A percentile compares a stretch with the other conserved stretches of the same genome.
These are phyloP conservation scores for Brachypalpus laphriformis DNA, from an alignment of 2,888 invertebrate genomes.

Conservation along the genomic window DNA sequence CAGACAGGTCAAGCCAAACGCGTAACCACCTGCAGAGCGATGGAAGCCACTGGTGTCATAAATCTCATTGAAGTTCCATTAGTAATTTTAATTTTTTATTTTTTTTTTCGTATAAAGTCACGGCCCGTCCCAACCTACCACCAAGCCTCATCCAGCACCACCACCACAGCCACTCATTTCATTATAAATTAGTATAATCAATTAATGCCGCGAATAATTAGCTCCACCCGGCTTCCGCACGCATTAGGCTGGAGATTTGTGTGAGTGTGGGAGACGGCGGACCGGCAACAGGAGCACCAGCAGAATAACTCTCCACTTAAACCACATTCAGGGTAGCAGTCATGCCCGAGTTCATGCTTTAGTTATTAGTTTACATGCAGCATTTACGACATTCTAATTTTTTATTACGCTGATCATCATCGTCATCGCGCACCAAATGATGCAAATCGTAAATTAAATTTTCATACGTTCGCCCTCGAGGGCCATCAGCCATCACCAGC, in stretches of 20 bases:
- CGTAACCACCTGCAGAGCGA: slow-evolving; percentile 62
- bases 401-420: slow-evolving; percentile 61
- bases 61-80: slow-evolving; percentile 73
- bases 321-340: slow-evolving; percentile 43
- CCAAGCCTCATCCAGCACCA: not conserved
- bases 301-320: slow-evolving; percentile 32
- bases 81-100: too few relatives aligned
- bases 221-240: slow-evolving; percentile 69
- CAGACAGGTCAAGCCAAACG: slow-evolving; percentile 40
- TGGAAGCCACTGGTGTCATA: slow-evolving; percentile 67
- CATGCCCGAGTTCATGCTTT: slow-evolving; percentile 57
- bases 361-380: slow-evolving; percentile 62
- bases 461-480: slow-evolving; percentile 49
- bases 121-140: slow-evolving; percentile 40
- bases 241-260: slow-evolving; percentile 37
- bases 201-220: slow-evolving; percentile 73
- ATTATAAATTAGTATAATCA: slow-evolving; percentile 73
- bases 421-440: slow-evolving; percentile 61
- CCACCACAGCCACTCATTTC: slow-evolving; percentile 45
- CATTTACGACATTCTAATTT: slow-evolving; percentile 67
- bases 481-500: slow-evolving; percentile 1
- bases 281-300: not conserved
- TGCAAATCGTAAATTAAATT: slow-evolving; percentile 71
- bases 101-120: slow-evolving; percentile 42
- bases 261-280: slow-evolving; percentile 16